phyloP scores from a whole-genome alignment of 1,140 invertebrate genomes.

The Ridgeia piscesae region DNA sequence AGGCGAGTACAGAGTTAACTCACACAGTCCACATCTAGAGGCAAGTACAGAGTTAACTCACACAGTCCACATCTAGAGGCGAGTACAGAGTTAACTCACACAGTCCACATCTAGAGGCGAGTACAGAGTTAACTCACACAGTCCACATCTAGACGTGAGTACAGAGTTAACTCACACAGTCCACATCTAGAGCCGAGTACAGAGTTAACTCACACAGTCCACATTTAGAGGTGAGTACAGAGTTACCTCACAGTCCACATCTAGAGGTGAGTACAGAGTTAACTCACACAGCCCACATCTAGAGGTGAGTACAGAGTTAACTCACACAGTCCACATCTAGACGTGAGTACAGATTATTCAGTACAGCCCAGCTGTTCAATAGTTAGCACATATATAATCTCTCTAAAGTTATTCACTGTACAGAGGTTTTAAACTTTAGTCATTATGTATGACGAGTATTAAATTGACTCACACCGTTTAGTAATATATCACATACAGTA shows the following conservation, averaged over 20 bases:
- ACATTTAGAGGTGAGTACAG: neutral
- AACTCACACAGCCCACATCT: neutral
- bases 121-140: neutral
- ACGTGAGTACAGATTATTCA: neutral
- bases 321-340: neutral
- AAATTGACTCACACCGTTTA: neutral
- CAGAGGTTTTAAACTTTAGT: neutral
- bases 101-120: neutral
- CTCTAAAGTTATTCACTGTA: neutral
- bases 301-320: neutral
- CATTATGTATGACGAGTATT: neutral
- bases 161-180: neutral
- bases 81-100: neutral
- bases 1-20: neutral
- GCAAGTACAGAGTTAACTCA: neutral
- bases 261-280: neutral
- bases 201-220: neutral
- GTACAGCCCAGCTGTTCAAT: too few relatives aligned
- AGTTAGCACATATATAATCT: neutral
- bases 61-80: neutral
- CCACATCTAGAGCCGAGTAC: neutral
- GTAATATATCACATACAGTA: neutral
- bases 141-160: neutral
- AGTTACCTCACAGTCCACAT: neutral
- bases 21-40: neutral